These are phyloP conservation scores for Nothoprocta pentlandii DNA, from an alignment of 2,113 vertebrate species.

Conservation along the genomic window DNA sequence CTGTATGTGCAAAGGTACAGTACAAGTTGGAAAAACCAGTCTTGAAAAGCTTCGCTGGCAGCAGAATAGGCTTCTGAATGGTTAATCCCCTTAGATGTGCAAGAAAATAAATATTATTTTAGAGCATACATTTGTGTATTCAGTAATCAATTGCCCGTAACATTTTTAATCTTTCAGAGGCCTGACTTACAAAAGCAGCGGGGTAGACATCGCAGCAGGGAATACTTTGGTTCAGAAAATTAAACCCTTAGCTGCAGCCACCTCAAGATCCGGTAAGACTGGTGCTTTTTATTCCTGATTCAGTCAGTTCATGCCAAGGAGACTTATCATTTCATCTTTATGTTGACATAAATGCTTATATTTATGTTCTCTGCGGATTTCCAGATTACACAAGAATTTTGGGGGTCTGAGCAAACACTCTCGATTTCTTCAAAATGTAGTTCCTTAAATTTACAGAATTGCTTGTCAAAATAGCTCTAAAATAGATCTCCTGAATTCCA, in stretches of 20 bases:
- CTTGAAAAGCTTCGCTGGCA: neutral
- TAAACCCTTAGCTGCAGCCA: conserved; percentile 93
- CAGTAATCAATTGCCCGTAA: neutral
- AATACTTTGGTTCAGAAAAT: conserved; percentile 91
- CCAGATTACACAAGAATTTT: neutral
- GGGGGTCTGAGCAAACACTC: neutral
- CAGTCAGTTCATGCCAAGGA: neutral
- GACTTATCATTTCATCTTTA: neutral
- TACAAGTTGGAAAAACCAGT: neutral
- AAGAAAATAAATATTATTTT: neutral
- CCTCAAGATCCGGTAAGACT: conserved; percentile 88
- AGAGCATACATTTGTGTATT: neutral
- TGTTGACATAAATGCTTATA: neutral
- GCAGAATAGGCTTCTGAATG: neutral
- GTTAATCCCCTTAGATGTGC: neutral
- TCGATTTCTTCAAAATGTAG: neutral
- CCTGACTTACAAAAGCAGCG: conserved; percentile 94
- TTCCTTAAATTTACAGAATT: neutral
- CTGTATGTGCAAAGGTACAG: neutral
- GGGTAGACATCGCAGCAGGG: conserved; percentile 93
- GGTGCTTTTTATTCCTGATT: neutral
- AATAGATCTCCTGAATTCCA: neutral
- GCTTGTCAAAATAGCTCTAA: neutral
- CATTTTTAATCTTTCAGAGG: conserved; percentile 77
- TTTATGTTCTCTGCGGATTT: neutral